A percentile compares a stretch with the other conserved stretches of the same genome.
These are phyloP conservation scores for Meandrusa payeni DNA, from an alignment of 2,888 invertebrate species.

Conservation along the genomic window DNA sequence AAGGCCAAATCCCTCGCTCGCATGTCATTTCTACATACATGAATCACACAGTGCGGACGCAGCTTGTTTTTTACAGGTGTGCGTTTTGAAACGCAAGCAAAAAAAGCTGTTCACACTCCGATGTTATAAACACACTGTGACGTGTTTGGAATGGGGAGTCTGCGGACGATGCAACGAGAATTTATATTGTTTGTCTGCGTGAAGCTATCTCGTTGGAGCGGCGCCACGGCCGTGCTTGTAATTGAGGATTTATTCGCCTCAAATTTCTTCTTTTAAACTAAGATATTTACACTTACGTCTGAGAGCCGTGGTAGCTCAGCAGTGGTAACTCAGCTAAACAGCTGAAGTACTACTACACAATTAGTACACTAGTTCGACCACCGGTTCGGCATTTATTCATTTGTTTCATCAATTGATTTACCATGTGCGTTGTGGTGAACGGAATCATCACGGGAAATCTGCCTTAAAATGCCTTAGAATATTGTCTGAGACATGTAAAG, in stretches of 20 bases:
- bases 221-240: slow-evolving; percentile 17
- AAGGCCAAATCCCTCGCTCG: slow-evolving; percentile 15
- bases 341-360: too few species aligned
- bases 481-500: too few species aligned
- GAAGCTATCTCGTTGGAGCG: slow-evolving; percentile 23
- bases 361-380: too few species aligned
- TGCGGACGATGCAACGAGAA: slow-evolving; percentile 16
- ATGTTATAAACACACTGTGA: slow-evolving; percentile 36
- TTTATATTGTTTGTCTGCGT: slow-evolving; percentile 24
- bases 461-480: too few species aligned
- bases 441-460: too few species aligned
- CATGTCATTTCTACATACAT: slow-evolving; percentile 18
- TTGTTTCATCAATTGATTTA: too few species aligned
- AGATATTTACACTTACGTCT: slow-evolving; percentile 1
- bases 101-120: slow-evolving; percentile 21
- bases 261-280: slow-evolving; percentile 4
- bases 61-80: slow-evolving; percentile 12
- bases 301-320: too few species aligned
- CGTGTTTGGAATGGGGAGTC: slow-evolving; percentile 45
- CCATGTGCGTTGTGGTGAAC: too few species aligned
- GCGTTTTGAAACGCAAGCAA: slow-evolving; percentile 14
- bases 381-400: too few species aligned
- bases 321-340: too few species aligned
- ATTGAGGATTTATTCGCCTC: slow-evolving; percentile 11
- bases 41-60: slow-evolving; percentile 9